Base-by-base conservation (phyloP, 2,888 invertebrate genomes). In the Epinotia demarniana region DNA sequence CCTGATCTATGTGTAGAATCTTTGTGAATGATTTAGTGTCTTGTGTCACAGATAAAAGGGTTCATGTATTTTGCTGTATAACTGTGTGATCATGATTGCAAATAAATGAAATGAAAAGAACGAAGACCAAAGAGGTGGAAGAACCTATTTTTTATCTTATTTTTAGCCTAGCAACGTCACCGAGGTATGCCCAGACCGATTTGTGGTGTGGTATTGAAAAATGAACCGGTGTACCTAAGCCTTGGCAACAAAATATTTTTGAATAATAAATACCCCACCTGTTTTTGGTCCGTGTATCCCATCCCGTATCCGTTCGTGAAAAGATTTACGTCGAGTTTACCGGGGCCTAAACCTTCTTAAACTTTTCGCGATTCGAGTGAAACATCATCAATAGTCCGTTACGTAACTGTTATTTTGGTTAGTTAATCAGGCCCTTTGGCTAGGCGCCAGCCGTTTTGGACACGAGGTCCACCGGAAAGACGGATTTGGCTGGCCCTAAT, bases 381-480 rank as follows among this genome's bases (percentile, higher is more conserved):
- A 62, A 62, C 16, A 57, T 55, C 43, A 57, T 18, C 12, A 6
- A n/a, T 55, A 68, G n/a, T 55, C 33, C 60, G 16, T 73, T 69
- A n/a, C 46, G 43, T 27, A 73, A 69, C 62, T 46, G 55, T 73
- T 55, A 55, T 53, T 49, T 61, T 62, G 9, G 62, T 64, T 70
- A 27, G 27, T 57, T 69, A 70, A 53, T 64, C 64, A 64, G 61
- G 49, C 23, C 49, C 64, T 60, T 60, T 70, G 76, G 76, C 73
- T 13, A 60, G 64, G 23, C 58, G 73, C 76, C 63, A 73, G 73
- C 53, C 49, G 27, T 69, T 73, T 76, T 58, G 53, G 76, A 55
- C 67, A 61, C 76, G 73, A 76, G 76, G 76, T 76, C 76, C 72
- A 58, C 69, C 73, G 73, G 76, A 73, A 76, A 66, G 60, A 69